These are phyloP conservation scores for Hylia prasina DNA, from an alignment of 2,113 vertebrate genomes.

Conservation along the genomic window DNA sequence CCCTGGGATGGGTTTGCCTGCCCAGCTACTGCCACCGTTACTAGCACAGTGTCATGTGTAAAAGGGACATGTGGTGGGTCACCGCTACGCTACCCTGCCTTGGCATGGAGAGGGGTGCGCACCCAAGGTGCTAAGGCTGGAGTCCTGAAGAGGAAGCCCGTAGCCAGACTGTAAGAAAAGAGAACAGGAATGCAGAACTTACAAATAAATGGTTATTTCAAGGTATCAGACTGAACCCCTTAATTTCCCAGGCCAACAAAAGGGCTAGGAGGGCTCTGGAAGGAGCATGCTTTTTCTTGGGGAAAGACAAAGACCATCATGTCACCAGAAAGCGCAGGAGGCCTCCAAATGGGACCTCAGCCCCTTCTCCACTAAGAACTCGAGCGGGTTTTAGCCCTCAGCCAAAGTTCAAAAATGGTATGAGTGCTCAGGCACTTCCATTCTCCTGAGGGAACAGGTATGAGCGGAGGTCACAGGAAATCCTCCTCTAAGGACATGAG, in stretches of 20 bases:
- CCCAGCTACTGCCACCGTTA: not conserved
- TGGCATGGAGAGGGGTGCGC: not conserved
- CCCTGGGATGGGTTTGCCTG: not conserved
- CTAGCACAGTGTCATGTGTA: not conserved
- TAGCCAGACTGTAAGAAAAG: conserved; percentile 61
- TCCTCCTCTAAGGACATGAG: not conserved
- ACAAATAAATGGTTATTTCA: conserved; percentile 55
- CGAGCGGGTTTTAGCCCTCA: not conserved
- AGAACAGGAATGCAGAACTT: conserved; percentile 62
- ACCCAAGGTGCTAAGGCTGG: conserved; percentile 37
- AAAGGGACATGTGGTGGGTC: not conserved
- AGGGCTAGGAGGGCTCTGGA: conserved; percentile 37
- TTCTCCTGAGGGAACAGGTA: not conserved
- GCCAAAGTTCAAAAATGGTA: not conserved
- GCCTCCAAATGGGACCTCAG: not conserved
- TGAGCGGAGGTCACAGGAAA: not conserved
- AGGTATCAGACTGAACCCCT: conserved; percentile 29
- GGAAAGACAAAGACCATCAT: conserved; percentile 34
- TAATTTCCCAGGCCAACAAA: conserved; percentile 37
- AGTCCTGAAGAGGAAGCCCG: conserved; percentile 52
- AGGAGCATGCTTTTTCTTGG: conserved; percentile 25
- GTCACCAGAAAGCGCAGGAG: not conserved
- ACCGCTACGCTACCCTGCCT: conserved; percentile 47
- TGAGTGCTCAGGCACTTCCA: not conserved
- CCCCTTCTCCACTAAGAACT: conserved; percentile 3